phyloP scores from a whole-genome alignment of 2,113 vertebrate species.

The Strigops habroptila region DNA sequence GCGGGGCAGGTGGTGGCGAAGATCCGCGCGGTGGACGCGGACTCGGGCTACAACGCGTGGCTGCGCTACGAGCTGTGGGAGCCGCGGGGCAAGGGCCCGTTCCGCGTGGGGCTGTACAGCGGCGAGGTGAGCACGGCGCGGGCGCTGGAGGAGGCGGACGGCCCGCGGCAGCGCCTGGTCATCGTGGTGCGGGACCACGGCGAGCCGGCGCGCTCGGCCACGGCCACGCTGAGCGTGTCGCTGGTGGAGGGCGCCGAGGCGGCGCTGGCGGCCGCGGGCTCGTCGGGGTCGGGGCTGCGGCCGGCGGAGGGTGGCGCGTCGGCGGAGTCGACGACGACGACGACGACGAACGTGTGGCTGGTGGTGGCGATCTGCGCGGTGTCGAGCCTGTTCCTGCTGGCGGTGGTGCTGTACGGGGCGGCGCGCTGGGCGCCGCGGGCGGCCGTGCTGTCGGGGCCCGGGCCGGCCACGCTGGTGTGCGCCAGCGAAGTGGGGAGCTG shows the following conservation, averaged over 20 bases:
- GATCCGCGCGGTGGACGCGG: slow-evolving; percentile 70
- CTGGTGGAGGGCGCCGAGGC: too few relatives aligned
- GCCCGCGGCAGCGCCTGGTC: slow-evolving; percentile 37
- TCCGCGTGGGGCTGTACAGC: slow-evolving; percentile 42
- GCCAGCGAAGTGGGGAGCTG: slow-evolving; percentile 28
- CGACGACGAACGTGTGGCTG: slow-evolving; percentile 43
- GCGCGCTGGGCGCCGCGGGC: too few relatives aligned
- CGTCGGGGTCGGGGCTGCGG: too few relatives aligned
- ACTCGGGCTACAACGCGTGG: slow-evolving; percentile 75
- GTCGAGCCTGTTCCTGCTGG: slow-evolving; percentile 51
- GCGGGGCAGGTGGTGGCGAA: slow-evolving; percentile 70
- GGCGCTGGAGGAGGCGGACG: slow-evolving; percentile 66
- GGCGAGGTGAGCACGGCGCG: slow-evolving; percentile 60
- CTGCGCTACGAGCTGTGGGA: slow-evolving; percentile 70
- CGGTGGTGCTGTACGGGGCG: too few relatives aligned
- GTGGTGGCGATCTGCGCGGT: slow-evolving; percentile 61
- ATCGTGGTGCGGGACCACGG: slow-evolving; percentile 63
- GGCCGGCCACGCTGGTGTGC: background rate
- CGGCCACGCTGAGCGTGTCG: too few relatives aligned
- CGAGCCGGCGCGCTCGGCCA: too few relatives aligned
- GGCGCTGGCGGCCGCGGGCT: too few relatives aligned
- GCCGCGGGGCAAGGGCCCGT: slow-evolving; percentile 1
- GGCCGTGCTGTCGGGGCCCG: too few relatives aligned
- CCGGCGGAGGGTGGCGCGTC: too few relatives aligned
- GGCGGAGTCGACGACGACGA: too few relatives aligned